These are phyloP conservation scores for Ephestia elutella DNA, from an alignment of 1,140 invertebrate genomes.

Conservation along the genomic window DNA sequence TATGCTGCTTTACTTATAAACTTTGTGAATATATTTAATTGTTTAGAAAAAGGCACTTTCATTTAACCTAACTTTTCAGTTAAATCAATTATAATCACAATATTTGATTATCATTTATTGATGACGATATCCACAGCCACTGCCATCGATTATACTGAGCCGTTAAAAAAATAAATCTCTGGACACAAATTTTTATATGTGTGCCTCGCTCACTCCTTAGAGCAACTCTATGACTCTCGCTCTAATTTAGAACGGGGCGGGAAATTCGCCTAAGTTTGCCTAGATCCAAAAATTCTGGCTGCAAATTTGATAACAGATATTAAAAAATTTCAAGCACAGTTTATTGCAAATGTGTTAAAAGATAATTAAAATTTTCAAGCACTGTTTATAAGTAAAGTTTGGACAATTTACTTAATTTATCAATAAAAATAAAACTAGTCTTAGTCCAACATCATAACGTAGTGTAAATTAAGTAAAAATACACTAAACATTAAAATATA, in stretches of 20 bases:
- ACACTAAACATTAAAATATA: neutral
- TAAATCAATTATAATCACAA: neutral
- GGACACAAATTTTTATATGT: too few species aligned
- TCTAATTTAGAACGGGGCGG: too few species aligned
- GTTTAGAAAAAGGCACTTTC: neutral
- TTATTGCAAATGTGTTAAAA: too few species aligned
- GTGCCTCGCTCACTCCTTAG: too few species aligned
- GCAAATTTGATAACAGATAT: too few species aligned
- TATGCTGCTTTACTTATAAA: slow-evolving; percentile 14
- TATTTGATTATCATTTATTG: too few species aligned
- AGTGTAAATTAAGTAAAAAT: neutral
- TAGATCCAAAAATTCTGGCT: too few species aligned
- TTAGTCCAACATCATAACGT: slow-evolving; percentile 17
- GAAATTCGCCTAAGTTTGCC: too few species aligned
- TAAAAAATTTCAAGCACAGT: neutral
- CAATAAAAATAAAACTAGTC: slow-evolving; percentile 25
- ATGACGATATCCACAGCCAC: too few species aligned
- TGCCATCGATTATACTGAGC: too few species aligned
- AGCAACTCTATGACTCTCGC: too few species aligned
- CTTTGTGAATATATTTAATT: slow-evolving; percentile 5
- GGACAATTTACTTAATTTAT: slow-evolving; percentile 12
- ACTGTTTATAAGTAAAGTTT: neutral
- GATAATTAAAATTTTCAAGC: neutral
- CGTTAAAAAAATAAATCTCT: too few species aligned
- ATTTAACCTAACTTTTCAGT: neutral